Evolutionary conservation across 1,140 invertebrate species (phyloP), one percentile per base, ranked within the genome.

Genomic region (Trialeurodes vaporariorum): DNA sequence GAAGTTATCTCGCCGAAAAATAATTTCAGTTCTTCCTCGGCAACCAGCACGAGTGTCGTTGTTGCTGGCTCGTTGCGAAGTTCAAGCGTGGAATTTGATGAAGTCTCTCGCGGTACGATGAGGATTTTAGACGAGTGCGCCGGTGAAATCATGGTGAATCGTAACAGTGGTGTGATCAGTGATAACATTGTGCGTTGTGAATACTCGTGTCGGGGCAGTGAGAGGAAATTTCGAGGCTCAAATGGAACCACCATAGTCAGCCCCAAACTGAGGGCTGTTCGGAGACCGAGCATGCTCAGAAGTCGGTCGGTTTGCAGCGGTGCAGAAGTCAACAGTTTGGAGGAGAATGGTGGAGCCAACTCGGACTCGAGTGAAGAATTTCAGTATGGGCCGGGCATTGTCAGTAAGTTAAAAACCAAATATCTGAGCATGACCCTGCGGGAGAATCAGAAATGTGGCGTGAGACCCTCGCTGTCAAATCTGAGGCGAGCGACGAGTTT

Each of bases 361-460:
- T 83, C 82, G 65, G 83, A 84, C 73, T 83, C 81, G 69, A 85
- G 81, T 64, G 90, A 93, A 78, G 92, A 94, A 73, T 77, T 94
- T 23, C 87, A 89, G 71, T 96, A 95, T 79, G 93, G 93, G 0
- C 93, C 93, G 12, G 93, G 93, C 9, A 94, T 96, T 73, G 93
- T 96, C 2, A 91, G 89, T 71, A 89, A 88, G 73, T 80, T 94
- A 60, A 87, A 90, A 74, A 89, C 88, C 74, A 88, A 90, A 72
- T 94, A 93, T 76, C 81, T 94, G 67, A 91, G 88, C 74, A 80
- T 94, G 49, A 89, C 90, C 1, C 77, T 91, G 63, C 81, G 90
- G 11, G 87, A 90, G 71, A 81, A 80, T 60, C 82, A 82, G 40
- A 79, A 75, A 69, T 79, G 76, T 66, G 83, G 83, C 65, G 80